Conservation (phyloP, 2,797 vertebrate genomes). For the Notamacropus eugenii region DNA sequence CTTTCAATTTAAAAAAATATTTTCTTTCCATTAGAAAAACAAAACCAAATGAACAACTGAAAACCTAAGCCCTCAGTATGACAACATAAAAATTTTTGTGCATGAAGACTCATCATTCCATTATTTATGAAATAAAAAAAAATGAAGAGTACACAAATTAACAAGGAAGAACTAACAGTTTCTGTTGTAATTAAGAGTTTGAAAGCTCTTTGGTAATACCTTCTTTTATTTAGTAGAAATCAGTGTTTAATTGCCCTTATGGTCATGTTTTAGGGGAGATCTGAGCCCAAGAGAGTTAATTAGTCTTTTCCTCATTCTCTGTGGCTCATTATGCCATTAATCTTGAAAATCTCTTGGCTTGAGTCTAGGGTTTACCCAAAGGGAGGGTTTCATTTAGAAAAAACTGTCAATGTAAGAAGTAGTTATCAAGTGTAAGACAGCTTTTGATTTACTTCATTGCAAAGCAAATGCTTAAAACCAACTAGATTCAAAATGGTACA, state of each 20-base stretch:
- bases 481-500: too few relatives aligned
- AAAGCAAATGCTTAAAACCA: too few relatives aligned
- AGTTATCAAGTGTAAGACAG: too few relatives aligned
- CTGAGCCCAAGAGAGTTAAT: neutral
- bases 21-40: neutral
- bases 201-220: neutral
- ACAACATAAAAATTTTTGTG: too few relatives aligned
- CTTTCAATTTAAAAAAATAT: conserved; percentile 37
- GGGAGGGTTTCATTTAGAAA: too few relatives aligned
- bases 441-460: too few relatives aligned
- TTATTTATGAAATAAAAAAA: neutral
- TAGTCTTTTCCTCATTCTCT: neutral
- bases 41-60: neutral
- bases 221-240: neutral
- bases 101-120: neutral
- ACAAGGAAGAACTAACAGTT: neutral
- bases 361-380: too few relatives aligned
- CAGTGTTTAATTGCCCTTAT: neutral
- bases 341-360: too few relatives aligned
- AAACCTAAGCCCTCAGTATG: too few relatives aligned
- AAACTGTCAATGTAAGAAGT: too few relatives aligned
- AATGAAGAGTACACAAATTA: neutral
- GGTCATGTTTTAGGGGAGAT: neutral
- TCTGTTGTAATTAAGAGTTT: neutral
- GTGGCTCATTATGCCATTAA: neutral